Base-by-base conservation (phyloP, 2,113 vertebrate genomes). In the Prochilodus magdalenae region DNA sequence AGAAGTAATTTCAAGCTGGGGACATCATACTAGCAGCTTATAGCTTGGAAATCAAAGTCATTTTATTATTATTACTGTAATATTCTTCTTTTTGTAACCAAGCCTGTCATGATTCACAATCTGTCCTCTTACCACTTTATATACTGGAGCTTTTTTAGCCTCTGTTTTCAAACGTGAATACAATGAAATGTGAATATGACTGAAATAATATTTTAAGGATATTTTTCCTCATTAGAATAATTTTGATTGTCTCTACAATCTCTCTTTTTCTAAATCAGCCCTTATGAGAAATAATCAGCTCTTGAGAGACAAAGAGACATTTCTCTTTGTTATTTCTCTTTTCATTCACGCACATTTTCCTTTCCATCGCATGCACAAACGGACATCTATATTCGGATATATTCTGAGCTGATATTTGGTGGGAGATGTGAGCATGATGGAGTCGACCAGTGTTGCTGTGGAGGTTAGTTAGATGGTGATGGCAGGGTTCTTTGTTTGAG, bases 191-290 rank as follows among this genome's bases (percentile, higher is more conserved):
- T 53, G 15, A 36, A 57, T 40, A 24, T 69, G 65, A 6, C 22
- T 36, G 47, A 36, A 29, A 66, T 51, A 29, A 53, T 47, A 67
- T 67, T 77, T 77, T 33, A 55, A 67, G 60, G 40, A 44, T 67
- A 27, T 29, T 66, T 67, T 77, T 77, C 26, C 44, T 75, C 73
- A 63, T 57, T 62, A 65, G 59, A 44, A 66, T 66, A 53, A 40
- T 78, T 78, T 63, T 78, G 63, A 69, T 51, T 79, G 29, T 59
- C 55, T 67, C 57, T 59, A 81, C 79, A 36, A 36, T 53, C 59
- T 66, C 47, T 18, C 22, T 24, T 33, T 69, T 63, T 69, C 7
- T 20, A 49, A 67, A n/a, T 67, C 13, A 77, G 47, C 49, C 51
- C 49, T 44, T 55, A 15, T 11, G 1, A 70, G 22, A 67, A 49